phyloP scores from a whole-genome alignment of 1,140 invertebrate genomes.

The Drosophila lacteicornis region DNA sequence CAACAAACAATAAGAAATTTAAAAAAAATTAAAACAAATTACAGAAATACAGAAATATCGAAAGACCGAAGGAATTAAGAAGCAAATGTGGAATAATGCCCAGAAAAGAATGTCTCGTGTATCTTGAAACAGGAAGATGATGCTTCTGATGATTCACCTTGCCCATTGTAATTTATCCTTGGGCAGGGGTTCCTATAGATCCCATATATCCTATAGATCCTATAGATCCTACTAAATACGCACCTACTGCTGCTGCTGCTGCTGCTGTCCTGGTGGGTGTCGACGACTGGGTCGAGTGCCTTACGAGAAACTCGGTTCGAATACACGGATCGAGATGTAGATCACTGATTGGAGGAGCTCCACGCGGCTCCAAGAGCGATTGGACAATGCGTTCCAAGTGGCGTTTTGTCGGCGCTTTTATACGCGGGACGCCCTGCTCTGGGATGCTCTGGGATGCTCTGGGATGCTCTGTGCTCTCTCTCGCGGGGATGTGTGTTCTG shows the following conservation, averaged over 20 bases:
- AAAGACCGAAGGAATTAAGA: not conserved
- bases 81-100: constrained; percentile 54
- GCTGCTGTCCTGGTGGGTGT: constrained; percentile 12
- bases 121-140: constrained; percentile 43
- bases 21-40: constrained; percentile 7
- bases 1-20: constrained; percentile 1
- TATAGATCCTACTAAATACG: constrained; percentile 27
- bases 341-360: constrained; percentile 79
- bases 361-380: constrained; percentile 80
- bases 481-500: not conserved
- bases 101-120: constrained; percentile 27
- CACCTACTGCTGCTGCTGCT: constrained; percentile 53
- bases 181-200: constrained; percentile 1
- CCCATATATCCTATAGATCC: not conserved
- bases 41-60: not conserved
- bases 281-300: constrained; percentile 39
- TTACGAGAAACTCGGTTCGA: constrained; percentile 17
- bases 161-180: constrained; percentile 46
- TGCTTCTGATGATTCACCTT: constrained; percentile 30
- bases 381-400: constrained; percentile 78
- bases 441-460: not conserved
- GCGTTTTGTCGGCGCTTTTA: constrained; percentile 63
- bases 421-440: constrained; percentile 44
- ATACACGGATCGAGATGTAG: constrained; percentile 25
- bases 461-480: not conserved